Base-by-base conservation (phyloP, 2,888 invertebrate species). In the Ashinkailepas kermadecensis region DNA sequence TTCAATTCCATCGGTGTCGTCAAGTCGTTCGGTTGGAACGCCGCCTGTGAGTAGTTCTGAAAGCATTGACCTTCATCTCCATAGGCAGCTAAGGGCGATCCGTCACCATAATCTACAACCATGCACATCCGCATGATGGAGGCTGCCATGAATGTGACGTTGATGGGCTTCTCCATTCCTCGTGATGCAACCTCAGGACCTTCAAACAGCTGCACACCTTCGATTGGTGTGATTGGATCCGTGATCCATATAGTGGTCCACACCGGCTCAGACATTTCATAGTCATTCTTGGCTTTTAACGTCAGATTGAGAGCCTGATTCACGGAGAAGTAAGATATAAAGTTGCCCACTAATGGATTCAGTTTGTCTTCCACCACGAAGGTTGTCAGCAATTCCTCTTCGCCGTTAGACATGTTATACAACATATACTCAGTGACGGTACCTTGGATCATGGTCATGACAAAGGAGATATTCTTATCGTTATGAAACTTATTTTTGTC, bases 41-140 rank as follows among this genome's bases (percentile, higher is more conserved):
- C 23, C 0, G 79, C n/a, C 57, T 58, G 10, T 10, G 79, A 25
- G 25, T 15, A 79, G 58, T 57, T 79, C 11, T 8, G 13, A 10
- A 23, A 9, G 25, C 79, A 79, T 2, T 21, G 15, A 9, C 13
- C 3, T n/a, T 79, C 58, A 23, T 79, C 79, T 11, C 79, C 79
- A 25, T 79, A 79, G 2, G 79, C 57, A 8, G 79, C 79, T 25
- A 79, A 25, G 13, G 79, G 79, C 15, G 79, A 54, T 7, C 79
- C 25, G 25, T 79, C 79, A 1, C 79, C 79, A 23, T 79, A 79
- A n/a, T 79, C 79, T 3, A 79, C 23, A 11, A 79, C 79, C 79
- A 79, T 11, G 13, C 79, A 79, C 79, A 79, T 23, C 6, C 3
- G 7, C 57, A 58, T 11, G 13, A n/a, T 57, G 4, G 58, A 58